Conservation (phyloP, 2,113 vertebrate genomes). For the Pao palembangensis region DNA sequence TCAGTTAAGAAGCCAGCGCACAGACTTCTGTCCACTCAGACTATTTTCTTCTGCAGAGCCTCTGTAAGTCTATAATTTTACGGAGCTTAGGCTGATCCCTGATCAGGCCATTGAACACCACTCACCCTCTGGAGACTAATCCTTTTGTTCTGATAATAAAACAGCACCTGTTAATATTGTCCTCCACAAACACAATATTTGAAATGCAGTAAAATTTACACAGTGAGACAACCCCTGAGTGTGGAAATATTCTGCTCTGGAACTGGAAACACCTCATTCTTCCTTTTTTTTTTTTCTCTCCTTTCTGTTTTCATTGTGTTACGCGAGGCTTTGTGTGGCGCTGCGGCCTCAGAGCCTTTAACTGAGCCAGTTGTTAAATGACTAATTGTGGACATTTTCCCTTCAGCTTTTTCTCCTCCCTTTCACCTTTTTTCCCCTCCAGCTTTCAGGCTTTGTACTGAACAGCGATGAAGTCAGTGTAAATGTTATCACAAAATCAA, state of each 20-base stretch:
- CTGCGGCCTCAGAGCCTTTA: slow-evolving; percentile 82
- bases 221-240: slow-evolving; percentile 74
- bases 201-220: slow-evolving; percentile 77
- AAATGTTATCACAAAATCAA: slow-evolving; percentile 76
- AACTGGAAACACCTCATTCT: no score
- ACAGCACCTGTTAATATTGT: slow-evolving; percentile 84
- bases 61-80: slow-evolving; percentile 51
- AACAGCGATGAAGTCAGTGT: slow-evolving; percentile 90
- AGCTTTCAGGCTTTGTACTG: slow-evolving; percentile 90
- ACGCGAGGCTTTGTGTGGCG: slow-evolving; percentile 85
- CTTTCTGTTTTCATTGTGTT: slow-evolving; percentile 73
- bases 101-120: slow-evolving; percentile 54
- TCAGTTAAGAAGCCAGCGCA: slow-evolving; percentile 11
- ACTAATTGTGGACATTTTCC: slow-evolving; percentile 97
- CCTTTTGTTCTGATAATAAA: slow-evolving; percentile 76
- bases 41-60: slow-evolving; percentile 20
- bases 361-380: slow-evolving; percentile 86
- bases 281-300: background rate
- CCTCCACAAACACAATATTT: slow-evolving; percentile 75
- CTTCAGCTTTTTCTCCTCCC: slow-evolving; percentile 60
- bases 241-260: no score
- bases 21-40: slow-evolving; percentile 12
- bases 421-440: slow-evolving; percentile 77
- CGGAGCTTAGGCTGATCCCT: slow-evolving; percentile 45
- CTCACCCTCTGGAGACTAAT: slow-evolving; percentile 54